phyloP scores from a whole-genome alignment of 2,888 invertebrate species.

The Napeogenes sylphis region DNA sequence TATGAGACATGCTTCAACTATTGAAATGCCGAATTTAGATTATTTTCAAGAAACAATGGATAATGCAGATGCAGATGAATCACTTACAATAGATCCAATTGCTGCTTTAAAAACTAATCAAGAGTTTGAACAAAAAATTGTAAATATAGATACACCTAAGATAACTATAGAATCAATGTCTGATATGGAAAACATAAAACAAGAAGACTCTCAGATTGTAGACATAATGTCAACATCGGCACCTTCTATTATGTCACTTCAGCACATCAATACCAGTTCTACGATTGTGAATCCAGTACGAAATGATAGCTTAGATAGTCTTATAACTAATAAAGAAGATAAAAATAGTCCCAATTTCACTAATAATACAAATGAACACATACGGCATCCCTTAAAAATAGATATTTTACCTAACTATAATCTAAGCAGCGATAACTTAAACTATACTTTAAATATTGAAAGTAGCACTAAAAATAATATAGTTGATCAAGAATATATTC shows the following conservation, averaged over 20 bases:
- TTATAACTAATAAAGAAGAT: background rate
- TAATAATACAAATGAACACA: constrained; percentile 21
- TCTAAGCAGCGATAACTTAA: constrained; percentile 16
- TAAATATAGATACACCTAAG: constrained; percentile 33
- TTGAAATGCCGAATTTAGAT: constrained; percentile 40
- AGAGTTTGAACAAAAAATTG: constrained; percentile 32
- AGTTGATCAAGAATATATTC: constrained; percentile 15
- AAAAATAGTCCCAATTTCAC: background rate
- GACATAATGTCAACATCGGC: background rate
- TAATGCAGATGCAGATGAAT: constrained; percentile 33
- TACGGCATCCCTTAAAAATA: constrained; percentile 30
- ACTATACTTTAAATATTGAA: constrained; percentile 20
- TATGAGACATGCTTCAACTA: constrained; percentile 43
- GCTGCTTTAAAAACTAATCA: constrained; percentile 26
- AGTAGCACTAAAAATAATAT: constrained; percentile 10
- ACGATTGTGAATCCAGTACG: background rate
- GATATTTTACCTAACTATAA: constrained; percentile 34
- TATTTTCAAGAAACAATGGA: constrained; percentile 33
- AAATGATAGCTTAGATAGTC: background rate
- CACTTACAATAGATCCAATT: constrained; percentile 39
- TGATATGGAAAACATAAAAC: constrained; percentile 29
- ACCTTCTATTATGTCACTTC: background rate
- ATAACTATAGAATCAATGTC: constrained; percentile 45
- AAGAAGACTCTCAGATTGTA: constrained; percentile 30
- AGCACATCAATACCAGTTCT: background rate